Conservation (phyloP, 2,797 vertebrate species). For the Crenuchus spilurus region DNA sequence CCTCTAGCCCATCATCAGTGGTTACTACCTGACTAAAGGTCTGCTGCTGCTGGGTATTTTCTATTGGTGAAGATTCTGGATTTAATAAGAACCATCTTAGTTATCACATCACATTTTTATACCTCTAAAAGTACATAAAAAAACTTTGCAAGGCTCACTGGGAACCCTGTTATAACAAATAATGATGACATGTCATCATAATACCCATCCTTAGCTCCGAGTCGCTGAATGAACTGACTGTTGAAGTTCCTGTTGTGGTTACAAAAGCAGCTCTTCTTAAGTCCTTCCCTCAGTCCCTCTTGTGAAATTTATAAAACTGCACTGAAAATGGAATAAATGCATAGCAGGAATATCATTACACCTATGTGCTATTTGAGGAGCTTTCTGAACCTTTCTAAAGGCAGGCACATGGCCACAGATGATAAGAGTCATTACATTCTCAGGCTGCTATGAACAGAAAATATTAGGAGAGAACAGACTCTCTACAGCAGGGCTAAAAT, state of each 20-base stretch:
- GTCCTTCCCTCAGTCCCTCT: neutral
- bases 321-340: slow-evolving; percentile 5
- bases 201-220: neutral
- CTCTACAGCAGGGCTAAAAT: neutral
- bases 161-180: too few relatives aligned
- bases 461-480: neutral
- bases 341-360: neutral
- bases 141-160: too few relatives aligned
- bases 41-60: too few relatives aligned
- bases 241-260: neutral
- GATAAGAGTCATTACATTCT: neutral
- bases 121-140: too few relatives aligned
- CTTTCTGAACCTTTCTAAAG: neutral
- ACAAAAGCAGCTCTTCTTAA: neutral
- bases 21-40: too few relatives aligned
- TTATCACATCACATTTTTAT: too few relatives aligned
- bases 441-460: neutral
- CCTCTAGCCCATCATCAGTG: too few relatives aligned
- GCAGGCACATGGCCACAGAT: neutral
- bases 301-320: slow-evolving; percentile 3
- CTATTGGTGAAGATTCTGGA: too few relatives aligned
- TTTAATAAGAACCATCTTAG: too few relatives aligned
- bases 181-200: too few relatives aligned
- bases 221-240: neutral
- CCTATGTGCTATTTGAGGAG: neutral